These are phyloP conservation scores for Pocillopora meandrina DNA, from an alignment of 92 coral and sea anemone genomes.

Conservation along the genomic window DNA sequence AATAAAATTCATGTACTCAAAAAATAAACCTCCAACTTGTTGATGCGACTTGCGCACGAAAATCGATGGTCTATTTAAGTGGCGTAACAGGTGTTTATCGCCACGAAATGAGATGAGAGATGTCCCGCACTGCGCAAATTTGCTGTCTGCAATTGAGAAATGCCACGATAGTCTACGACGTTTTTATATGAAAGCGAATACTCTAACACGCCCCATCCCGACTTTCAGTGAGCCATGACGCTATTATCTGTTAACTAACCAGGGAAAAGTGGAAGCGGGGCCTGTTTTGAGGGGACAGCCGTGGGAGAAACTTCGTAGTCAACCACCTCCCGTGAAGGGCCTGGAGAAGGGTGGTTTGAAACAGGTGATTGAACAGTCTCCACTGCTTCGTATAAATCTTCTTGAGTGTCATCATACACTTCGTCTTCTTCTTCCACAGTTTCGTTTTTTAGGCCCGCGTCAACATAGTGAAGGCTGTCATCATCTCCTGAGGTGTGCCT, in stretches of 20 bases:
- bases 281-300: not conserved
- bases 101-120: not conserved
- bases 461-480: conserved; percentile 64
- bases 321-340: not conserved
- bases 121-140: not conserved
- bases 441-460: conserved; percentile 17
- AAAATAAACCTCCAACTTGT: not conserved
- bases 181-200: not conserved
- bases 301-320: conserved; percentile 49
- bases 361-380: conserved; percentile 2
- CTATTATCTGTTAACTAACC: not conserved
- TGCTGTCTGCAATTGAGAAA: too few relatives aligned
- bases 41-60: too few relatives aligned
- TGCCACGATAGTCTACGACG: too few relatives aligned
- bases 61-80: too few relatives aligned
- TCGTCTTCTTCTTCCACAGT: conserved; percentile 13
- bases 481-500: conserved; percentile 69
- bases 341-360: conserved; percentile 9
- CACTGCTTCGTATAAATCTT: conserved; percentile 44
- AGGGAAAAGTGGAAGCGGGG: not conserved
- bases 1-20: not conserved
- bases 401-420: conserved; percentile 48
- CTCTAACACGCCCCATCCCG: not conserved
- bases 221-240: not conserved
- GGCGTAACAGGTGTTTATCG: not conserved